Evolutionary conservation across 64 coral and sea anemone species (phyloP).

Genomic region (Pocillopora damicornis): DNA sequence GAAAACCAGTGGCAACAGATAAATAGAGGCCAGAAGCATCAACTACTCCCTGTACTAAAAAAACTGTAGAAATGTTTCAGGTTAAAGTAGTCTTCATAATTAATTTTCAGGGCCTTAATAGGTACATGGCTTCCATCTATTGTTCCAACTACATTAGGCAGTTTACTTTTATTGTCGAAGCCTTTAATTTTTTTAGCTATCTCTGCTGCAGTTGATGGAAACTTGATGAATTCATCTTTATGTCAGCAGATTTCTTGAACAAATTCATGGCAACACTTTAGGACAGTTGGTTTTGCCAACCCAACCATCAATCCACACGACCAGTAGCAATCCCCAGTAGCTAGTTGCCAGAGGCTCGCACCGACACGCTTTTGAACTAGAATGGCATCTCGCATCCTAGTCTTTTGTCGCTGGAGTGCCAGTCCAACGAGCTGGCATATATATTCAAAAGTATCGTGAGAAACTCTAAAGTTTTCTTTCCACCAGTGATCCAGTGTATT

Average conservation of each 20-base stretch:
- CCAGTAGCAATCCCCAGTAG: not conserved
- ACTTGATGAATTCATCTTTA: not conserved
- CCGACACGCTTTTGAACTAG: not conserved
- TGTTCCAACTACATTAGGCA: not conserved
- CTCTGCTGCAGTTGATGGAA: not conserved
- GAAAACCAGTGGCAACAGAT: slow-evolving; percentile 35
- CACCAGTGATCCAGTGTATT: not conserved
- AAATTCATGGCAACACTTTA: not conserved
- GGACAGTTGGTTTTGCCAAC: not conserved
- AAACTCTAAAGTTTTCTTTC: not conserved
- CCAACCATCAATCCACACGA: not conserved
- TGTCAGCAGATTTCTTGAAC: not conserved
- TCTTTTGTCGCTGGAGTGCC: not conserved
- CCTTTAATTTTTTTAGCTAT: not conserved
- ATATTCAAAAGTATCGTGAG: not conserved
- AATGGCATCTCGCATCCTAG: not conserved
- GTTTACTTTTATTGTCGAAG: not conserved
- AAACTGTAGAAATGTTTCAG: slow-evolving; percentile 9
- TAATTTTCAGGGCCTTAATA: slow-evolving; percentile 5
- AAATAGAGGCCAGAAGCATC: slow-evolving; percentile 20
- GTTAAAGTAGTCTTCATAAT: slow-evolving; percentile 26
- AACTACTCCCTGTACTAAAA: slow-evolving; percentile 29
- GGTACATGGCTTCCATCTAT: not conserved
- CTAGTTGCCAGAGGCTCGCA: not conserved
- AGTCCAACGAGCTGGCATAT: not conserved